These are phyloP conservation scores for Bombus haemorrhoidalis DNA, from an alignment of 1,140 invertebrate genomes.

Conservation along the genomic window DNA sequence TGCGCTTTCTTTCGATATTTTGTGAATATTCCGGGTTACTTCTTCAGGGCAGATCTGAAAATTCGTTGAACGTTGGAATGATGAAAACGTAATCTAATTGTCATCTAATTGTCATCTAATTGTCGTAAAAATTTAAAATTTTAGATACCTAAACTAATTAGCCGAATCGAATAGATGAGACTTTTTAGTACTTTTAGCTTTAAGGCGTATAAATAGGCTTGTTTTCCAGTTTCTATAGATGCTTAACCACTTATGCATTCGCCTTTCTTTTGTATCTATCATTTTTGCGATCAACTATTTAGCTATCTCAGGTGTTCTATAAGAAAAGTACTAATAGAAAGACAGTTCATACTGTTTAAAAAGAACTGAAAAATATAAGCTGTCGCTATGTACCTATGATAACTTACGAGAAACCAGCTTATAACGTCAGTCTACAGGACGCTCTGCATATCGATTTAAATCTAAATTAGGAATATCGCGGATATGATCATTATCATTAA, in stretches of 20 bases:
- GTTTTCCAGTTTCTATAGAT: background rate
- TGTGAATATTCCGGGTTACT: no score
- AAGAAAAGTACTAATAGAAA: no score
- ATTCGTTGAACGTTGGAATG: no score
- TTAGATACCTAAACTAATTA: no score
- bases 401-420: background rate
- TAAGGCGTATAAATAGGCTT: background rate
- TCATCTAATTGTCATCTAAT: no score
- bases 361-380: background rate
- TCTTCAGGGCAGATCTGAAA: no score
- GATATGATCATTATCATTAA: background rate
- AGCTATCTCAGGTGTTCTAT: background rate
- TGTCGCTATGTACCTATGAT: background rate
- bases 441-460: background rate
- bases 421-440: background rate
- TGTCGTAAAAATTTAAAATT: no score
- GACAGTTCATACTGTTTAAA: background rate
- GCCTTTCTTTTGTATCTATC: background rate
- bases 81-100: no score
- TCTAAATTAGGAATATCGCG: background rate
- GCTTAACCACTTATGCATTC: background rate
- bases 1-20: no score
- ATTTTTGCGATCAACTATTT: background rate
- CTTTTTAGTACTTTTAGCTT: background rate
- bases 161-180: background rate